phyloP scores from a whole-genome alignment of 2,797 vertebrate species.

The Manis pentadactyla region DNA sequence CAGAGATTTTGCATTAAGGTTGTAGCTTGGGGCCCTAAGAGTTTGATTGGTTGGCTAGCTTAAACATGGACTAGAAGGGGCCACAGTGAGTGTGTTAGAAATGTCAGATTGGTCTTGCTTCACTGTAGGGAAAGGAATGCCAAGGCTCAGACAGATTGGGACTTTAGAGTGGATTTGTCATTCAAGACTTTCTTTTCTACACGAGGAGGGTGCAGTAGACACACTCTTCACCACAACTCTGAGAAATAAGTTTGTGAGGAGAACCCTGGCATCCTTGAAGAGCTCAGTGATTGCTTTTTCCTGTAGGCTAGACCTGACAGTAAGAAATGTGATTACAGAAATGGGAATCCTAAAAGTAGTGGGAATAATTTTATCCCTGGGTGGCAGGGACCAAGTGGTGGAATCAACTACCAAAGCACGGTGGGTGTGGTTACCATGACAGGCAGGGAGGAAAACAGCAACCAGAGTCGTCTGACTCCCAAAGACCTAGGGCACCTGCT shows the following conservation, averaged over 20 bases:
- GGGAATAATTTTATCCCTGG: neutral
- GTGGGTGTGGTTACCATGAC: accelerated
- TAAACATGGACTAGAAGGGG: neutral
- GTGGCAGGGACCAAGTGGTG: too few species aligned
- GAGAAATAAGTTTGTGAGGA: neutral
- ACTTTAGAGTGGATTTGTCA: neutral
- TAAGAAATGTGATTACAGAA: too few species aligned
- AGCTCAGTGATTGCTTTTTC: neutral
- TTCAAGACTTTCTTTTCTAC: neutral
- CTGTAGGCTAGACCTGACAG: neutral
- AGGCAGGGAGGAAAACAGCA: too few species aligned
- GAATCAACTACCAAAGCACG: neutral
- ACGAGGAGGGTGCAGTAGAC: neutral
- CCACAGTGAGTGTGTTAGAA: neutral
- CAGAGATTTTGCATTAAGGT: neutral
- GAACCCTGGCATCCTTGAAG: too few species aligned
- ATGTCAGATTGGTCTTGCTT: neutral
- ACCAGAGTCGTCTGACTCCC: neutral
- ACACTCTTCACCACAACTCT: neutral
- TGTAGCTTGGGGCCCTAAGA: too few species aligned
- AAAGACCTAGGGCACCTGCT: accelerated
- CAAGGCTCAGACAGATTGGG: neutral
- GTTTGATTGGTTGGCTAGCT: neutral
- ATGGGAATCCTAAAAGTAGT: neutral
- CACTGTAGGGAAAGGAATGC: neutral